Conservation (phyloP, 2,888 invertebrate species). For the Drosophila affinis region DNA sequence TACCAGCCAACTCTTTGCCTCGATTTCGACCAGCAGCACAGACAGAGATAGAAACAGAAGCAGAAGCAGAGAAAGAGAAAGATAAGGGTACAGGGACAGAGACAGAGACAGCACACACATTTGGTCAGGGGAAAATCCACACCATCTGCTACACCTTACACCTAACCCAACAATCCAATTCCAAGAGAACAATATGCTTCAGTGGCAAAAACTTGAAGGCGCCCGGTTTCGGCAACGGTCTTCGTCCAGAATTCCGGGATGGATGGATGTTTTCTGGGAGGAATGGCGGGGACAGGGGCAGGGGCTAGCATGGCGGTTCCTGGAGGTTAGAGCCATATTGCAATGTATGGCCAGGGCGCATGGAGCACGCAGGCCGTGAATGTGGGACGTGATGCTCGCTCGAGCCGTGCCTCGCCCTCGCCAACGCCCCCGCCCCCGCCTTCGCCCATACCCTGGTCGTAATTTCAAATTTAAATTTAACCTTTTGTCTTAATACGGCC, state of each 20-base stretch:
- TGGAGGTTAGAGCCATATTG: conserved; percentile 60
- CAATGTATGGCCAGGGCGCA: conserved; percentile 70
- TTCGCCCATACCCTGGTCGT: conserved; percentile 43
- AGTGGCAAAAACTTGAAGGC: conserved; percentile 21
- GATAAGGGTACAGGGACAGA: background rate
- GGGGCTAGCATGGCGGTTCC: background rate
- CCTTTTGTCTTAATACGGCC: conserved; percentile 78
- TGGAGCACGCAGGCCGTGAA: conserved; percentile 51
- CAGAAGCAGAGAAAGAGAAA: too few species aligned
- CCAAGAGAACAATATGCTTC: conserved; percentile 74
- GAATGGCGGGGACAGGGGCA: background rate
- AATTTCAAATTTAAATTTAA: conserved; percentile 80
- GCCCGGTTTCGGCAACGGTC: background rate
- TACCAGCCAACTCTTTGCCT: conserved; percentile 14
- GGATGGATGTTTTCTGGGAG: conserved; percentile 12
- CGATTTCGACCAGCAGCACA: conserved; percentile 12
- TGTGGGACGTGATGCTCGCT: conserved; percentile 62
- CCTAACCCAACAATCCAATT: conserved; percentile 80
- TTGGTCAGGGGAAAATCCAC: conserved; percentile 53
- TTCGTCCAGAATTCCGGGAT: conserved; percentile 1
- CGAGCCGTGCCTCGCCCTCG: conserved; percentile 19
- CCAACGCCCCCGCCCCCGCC: background rate
- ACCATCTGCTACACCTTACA: conserved; percentile 79
- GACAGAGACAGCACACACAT: conserved; percentile 33
- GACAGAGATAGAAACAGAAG: conserved; percentile 1